A percentile compares a stretch with the other conserved stretches of the same genome.
These are phyloP conservation scores for Drosophila guanche DNA, from an alignment of 1,140 invertebrate species.

Conservation along the genomic window DNA sequence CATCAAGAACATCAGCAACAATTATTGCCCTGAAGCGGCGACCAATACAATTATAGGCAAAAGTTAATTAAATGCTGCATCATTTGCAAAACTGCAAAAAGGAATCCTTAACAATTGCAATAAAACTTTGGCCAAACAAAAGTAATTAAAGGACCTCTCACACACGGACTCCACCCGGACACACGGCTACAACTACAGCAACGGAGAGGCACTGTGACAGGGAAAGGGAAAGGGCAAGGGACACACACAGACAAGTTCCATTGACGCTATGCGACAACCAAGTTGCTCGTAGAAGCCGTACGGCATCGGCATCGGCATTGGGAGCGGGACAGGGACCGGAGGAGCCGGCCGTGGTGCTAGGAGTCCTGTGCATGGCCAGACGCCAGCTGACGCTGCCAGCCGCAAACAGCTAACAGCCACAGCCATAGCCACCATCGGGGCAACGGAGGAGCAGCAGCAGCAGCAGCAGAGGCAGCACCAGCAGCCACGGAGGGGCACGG, in stretches of 20 bases:
- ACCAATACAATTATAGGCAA: constrained; percentile 54
- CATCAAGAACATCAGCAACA: constrained; percentile 5
- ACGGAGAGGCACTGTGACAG: too few relatives aligned
- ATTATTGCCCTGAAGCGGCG: constrained; percentile 1
- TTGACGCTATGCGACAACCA: constrained; percentile 65
- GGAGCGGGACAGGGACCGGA: constrained; percentile 3
- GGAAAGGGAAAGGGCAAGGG: not conserved
- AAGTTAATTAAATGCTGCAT: constrained; percentile 66
- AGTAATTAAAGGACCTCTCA: constrained; percentile 65
- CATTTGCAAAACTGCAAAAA: constrained; percentile 58
- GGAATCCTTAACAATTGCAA: constrained; percentile 64
- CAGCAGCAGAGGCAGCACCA: constrained; percentile 3
- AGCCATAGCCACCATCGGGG: constrained; percentile 29
- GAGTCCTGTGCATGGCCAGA: constrained; percentile 62
- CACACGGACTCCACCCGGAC: constrained; percentile 16
- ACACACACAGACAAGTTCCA: constrained; percentile 24
- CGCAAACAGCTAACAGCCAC: constrained; percentile 64
- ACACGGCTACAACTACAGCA: too few relatives aligned
- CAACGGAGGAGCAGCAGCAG: constrained; percentile 12
- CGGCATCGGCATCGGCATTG: constrained; percentile 1
- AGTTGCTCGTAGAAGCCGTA: constrained; percentile 41
- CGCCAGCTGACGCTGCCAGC: constrained; percentile 56
- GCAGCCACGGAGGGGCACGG: constrained; percentile 20
- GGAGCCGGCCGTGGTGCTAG: constrained; percentile 20
- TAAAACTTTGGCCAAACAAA: constrained; percentile 72